Evolutionary conservation across 2,113 vertebrate species (phyloP).

Genomic region (Baryphthengus martii): DNA sequence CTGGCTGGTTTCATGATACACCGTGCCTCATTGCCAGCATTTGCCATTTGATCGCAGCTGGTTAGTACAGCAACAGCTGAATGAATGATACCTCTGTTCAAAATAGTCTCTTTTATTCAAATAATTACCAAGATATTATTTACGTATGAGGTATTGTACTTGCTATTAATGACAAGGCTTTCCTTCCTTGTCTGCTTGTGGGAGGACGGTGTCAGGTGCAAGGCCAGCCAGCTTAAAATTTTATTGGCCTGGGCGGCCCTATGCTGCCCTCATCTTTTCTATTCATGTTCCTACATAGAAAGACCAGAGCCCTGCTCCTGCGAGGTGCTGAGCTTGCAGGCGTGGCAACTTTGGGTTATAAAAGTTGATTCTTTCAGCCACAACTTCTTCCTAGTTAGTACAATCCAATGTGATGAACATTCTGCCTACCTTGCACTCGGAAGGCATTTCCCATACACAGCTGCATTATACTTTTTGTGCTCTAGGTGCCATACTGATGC

Average conservation of each 20-base stretch:
- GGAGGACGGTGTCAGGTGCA: fast-evolving
- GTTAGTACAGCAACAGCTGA: background rate
- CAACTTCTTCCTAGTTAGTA: background rate
- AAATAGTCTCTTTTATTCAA: background rate
- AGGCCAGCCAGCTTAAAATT: background rate
- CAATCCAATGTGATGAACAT: fast-evolving
- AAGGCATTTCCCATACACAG: background rate
- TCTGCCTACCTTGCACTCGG: background rate
- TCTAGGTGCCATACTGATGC: background rate
- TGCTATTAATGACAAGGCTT: background rate
- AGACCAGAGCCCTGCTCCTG: background rate
- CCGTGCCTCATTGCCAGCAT: background rate
- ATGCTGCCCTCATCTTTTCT: background rate
- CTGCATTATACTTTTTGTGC: background rate
- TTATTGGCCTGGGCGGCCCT: background rate
- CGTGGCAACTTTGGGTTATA: background rate
- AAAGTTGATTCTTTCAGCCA: background rate
- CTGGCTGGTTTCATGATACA: background rate
- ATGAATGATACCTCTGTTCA: slow-evolving; percentile 33
- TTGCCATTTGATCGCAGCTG: slow-evolving; percentile 21
- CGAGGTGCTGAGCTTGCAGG: background rate
- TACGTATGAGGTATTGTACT: background rate
- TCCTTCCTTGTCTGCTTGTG: background rate
- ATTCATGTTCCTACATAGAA: background rate
- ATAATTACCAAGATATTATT: background rate